Percentiles rank a stretch among this genome's conserved stretches.
These are phyloP conservation scores for Heliconius himera DNA, from an alignment of 1,140 invertebrate genomes.

Conservation along the genomic window DNA sequence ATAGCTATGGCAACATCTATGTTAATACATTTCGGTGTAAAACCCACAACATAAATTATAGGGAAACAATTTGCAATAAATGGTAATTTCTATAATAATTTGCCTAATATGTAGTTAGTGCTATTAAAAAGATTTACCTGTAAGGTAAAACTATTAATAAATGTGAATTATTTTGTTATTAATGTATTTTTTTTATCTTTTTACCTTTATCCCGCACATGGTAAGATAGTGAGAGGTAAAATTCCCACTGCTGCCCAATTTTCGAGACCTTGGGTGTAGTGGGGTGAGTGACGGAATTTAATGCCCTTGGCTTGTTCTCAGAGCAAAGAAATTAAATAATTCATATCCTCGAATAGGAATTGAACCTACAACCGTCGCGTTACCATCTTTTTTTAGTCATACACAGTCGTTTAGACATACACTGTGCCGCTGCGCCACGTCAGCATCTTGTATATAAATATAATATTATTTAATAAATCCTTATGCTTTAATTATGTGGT, in stretches of 20 bases:
- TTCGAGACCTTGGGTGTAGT: no score
- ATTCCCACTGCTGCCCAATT: no score
- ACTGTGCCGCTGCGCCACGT: no score
- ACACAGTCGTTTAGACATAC: no score
- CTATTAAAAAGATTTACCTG: neutral
- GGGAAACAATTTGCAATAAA: neutral
- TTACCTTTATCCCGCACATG: no score
- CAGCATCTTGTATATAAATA: no score
- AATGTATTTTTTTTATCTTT: neutral
- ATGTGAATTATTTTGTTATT: neutral
- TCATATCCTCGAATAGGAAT: neutral
- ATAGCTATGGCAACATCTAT: neutral
- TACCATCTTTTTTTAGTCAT: neutral
- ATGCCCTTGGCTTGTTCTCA: neutral
- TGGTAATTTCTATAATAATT: neutral
- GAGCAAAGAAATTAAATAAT: neutral
- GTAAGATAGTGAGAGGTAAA: no score
- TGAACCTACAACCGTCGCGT: neutral
- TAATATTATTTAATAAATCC: no score
- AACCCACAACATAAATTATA: constrained; percentile 6
- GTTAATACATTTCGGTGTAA: constrained; percentile 6
- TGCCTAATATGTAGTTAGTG: neutral
- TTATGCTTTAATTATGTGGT: no score
- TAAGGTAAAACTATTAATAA: neutral
- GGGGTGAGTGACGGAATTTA: neutral